Evolutionary conservation across 2,113 vertebrate genomes (phyloP).

Genomic region (Peucedramus taeniatus): DNA sequence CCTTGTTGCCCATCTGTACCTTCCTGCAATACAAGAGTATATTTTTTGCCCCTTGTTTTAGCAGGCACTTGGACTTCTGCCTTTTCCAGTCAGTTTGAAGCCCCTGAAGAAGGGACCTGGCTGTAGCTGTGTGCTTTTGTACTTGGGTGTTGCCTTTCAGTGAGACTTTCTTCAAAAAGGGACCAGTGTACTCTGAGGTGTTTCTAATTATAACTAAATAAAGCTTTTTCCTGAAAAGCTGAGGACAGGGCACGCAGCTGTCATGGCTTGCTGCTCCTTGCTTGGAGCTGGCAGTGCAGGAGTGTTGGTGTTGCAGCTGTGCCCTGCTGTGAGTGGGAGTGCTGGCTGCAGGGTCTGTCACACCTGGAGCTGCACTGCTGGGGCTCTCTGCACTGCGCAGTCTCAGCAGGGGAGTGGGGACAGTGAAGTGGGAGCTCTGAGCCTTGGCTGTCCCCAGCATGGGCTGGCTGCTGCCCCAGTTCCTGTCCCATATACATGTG

Average conservation of each 20-base stretch:
- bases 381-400: background rate
- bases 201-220: background rate
- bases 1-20: background rate
- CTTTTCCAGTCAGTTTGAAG: background rate
- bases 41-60: background rate
- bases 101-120: background rate
- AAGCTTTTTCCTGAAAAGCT: background rate
- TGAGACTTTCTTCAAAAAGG: background rate
- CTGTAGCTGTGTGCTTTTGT: background rate
- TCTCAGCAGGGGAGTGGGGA: background rate
- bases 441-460: background rate
- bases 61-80: accelerated
- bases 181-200: background rate
- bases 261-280: background rate
- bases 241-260: background rate
- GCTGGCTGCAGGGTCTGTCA: background rate
- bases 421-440: accelerated
- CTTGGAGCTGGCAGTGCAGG: background rate
- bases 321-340: background rate
- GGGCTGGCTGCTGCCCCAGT: background rate
- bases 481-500: background rate
- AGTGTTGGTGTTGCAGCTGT: background rate
- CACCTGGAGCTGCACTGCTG: background rate
- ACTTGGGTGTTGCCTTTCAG: accelerated
- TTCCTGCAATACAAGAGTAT: background rate